Conservation (phyloP, 2,888 invertebrate genomes). For the Monochamus alternatus region DNA sequence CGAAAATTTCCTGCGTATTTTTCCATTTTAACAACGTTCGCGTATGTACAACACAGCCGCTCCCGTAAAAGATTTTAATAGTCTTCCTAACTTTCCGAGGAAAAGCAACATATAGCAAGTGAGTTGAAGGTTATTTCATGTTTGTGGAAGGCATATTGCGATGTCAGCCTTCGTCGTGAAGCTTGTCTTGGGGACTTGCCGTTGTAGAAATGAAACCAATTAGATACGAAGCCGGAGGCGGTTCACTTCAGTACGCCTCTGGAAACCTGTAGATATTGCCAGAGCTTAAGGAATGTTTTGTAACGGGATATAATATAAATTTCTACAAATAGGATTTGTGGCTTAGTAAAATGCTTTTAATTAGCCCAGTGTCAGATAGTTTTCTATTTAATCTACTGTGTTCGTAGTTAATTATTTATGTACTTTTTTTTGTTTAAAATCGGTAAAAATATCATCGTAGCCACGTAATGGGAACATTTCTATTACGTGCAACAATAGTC, state of each 20-base stretch:
- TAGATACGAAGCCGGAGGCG: slow-evolving; percentile 53
- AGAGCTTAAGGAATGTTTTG: slow-evolving; percentile 28
- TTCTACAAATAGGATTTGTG: slow-evolving; percentile 20
- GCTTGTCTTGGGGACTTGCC: slow-evolving; percentile 58
- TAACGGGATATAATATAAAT: slow-evolving; percentile 14
- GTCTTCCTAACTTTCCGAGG: slow-evolving; percentile 27
- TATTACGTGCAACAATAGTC: too few relatives aligned
- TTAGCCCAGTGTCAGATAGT: not conserved
- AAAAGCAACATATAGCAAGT: slow-evolving; percentile 36
- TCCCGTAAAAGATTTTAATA: slow-evolving; percentile 32
- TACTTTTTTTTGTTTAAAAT: too few relatives aligned
- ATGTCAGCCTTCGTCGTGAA: slow-evolving; percentile 39
- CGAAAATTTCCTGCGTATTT: not conserved
- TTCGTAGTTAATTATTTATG: too few relatives aligned
- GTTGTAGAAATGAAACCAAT: slow-evolving; percentile 64
- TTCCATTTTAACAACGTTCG: not conserved
- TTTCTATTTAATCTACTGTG: too few relatives aligned
- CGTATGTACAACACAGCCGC: not conserved
- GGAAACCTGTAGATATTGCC: slow-evolving; percentile 35
- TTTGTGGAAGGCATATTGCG: slow-evolving; percentile 42
- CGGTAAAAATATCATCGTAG: too few relatives aligned
- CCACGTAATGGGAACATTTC: too few relatives aligned
- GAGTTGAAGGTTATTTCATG: slow-evolving; percentile 40
- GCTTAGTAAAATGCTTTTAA: slow-evolving; percentile 7
- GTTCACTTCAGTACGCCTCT: slow-evolving; percentile 31